These are phyloP conservation scores for Pocillopora damicornis DNA, from an alignment of 64 coral and sea anemone genomes.

Conservation along the genomic window DNA sequence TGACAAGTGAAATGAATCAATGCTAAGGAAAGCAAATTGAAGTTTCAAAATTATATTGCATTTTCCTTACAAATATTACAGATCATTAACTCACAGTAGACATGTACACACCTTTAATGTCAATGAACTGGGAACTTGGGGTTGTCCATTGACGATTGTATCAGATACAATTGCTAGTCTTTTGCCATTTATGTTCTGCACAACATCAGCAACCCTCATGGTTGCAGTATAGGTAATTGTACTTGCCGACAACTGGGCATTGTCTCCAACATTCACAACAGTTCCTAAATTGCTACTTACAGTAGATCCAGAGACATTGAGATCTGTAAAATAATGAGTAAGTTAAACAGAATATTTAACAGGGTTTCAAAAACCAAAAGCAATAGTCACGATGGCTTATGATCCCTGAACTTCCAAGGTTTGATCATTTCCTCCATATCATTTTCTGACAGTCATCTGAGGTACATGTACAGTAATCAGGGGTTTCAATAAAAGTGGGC, in stretches of 20 bases:
- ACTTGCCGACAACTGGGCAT: background rate
- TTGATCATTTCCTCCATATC: no score
- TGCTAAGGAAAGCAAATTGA: no score
- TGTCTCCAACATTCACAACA: constrained; percentile 61
- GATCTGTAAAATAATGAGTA: constrained; percentile 15
- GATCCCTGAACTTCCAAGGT: no score
- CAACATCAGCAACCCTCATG: constrained; percentile 19
- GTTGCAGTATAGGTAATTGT: constrained; percentile 33
- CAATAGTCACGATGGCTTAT: no score
- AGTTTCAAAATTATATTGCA: no score
- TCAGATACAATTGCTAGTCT: constrained; percentile 18
- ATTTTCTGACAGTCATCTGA: no score
- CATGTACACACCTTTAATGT: constrained; percentile 38
- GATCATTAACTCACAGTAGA: background rate
- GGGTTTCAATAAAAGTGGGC: no score
- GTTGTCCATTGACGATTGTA: constrained; percentile 19
- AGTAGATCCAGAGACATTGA: background rate
- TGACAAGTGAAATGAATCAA: no score
- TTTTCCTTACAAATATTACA: no score
- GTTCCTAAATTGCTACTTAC: background rate
- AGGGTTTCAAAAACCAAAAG: background rate
- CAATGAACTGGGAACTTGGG: constrained; percentile 15
- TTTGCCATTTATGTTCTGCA: constrained; percentile 36
- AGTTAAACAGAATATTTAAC: background rate
- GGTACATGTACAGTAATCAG: no score